Conservation (phyloP, 2,888 invertebrate genomes). For the Odontomyia ornata region DNA sequence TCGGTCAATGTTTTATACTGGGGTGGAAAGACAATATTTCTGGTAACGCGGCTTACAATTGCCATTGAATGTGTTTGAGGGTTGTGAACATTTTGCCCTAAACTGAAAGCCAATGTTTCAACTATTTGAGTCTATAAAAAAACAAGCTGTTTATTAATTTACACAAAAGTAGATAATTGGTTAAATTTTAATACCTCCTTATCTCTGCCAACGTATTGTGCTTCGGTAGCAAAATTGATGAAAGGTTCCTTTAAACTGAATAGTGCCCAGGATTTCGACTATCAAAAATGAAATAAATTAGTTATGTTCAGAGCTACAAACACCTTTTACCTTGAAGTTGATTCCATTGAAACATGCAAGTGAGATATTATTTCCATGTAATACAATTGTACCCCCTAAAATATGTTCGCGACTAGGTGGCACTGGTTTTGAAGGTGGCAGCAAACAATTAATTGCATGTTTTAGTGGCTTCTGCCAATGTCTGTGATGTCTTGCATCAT, state of each 20-base stretch:
- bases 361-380: slow-evolving; percentile 89
- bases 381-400: slow-evolving; percentile 87
- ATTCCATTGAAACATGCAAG: slow-evolving; percentile 97
- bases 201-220: slow-evolving; percentile 81
- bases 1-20: slow-evolving; percentile 94
- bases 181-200: slow-evolving; percentile 65
- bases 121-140: slow-evolving; percentile 76
- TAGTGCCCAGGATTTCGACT: slow-evolving; percentile 92
- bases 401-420: slow-evolving; percentile 79
- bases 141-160: slow-evolving; percentile 57
- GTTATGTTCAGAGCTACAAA: too few relatives aligned
- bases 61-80: slow-evolving; percentile 89
- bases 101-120: slow-evolving; percentile 88
- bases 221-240: slow-evolving; percentile 92
- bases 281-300: not conserved
- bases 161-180: too few relatives aligned
- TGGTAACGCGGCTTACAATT: slow-evolving; percentile 90
- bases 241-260: slow-evolving; percentile 93
- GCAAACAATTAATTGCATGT: slow-evolving; percentile 81
- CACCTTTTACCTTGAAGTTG: slow-evolving; percentile 76
- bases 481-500: slow-evolving; percentile 82
- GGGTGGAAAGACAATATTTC: slow-evolving; percentile 92
- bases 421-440: slow-evolving; percentile 76
- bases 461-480: slow-evolving; percentile 93
- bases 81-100: slow-evolving; percentile 77